Base-by-base conservation (phyloP, 1,140 invertebrate genomes). In the Pachypsylla venusta region DNA sequence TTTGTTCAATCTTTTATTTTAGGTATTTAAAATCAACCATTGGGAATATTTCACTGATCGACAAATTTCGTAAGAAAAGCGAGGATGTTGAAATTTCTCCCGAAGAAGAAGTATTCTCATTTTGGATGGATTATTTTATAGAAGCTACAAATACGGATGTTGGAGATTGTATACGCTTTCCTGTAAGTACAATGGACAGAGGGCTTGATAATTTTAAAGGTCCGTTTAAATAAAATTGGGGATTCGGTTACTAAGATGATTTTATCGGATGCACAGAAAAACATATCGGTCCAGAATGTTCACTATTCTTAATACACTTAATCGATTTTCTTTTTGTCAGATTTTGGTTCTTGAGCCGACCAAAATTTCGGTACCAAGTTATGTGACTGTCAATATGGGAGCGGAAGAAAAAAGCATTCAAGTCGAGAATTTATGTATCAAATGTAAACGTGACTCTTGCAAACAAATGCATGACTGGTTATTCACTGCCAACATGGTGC, bases 81-180 rank as follows among this genome's bases (percentile, higher is more conserved):
- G 84, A 87, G 62, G 83, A 85, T 58, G 69, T 72, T 16, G 77
- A 81, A 67, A 68, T 70, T 25, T 76, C 81, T 19, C 81, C 88
- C 0, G 89, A 93, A 71, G 85, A 92, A 69, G 81, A 91, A 73
- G 78, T 95, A 1, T 97, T 97, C 72, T 79, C 83, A 64, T 99
- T 98, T 73, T 99, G 95, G 94, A 93, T 96, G 80, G 96, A 99
- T 66, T 98, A 95, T 75, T 98, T 99, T 71, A 79, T 91, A 3
- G 94, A 96, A 74, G 93, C 93, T 2, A 93, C 85, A 16, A 87
- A 87, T 68, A 75, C 76, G 22, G 81, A 84, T 65, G 79, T 83
- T 62, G 81, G 81, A 53, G 83, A 89, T 70, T 82, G 77, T 62
- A 93, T 94, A 61, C 74, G 90, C 64, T 94, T 94, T 80, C 91